Evolutionary conservation across 2,888 invertebrate species (phyloP).

Genomic region (Orthosia gothica): DNA sequence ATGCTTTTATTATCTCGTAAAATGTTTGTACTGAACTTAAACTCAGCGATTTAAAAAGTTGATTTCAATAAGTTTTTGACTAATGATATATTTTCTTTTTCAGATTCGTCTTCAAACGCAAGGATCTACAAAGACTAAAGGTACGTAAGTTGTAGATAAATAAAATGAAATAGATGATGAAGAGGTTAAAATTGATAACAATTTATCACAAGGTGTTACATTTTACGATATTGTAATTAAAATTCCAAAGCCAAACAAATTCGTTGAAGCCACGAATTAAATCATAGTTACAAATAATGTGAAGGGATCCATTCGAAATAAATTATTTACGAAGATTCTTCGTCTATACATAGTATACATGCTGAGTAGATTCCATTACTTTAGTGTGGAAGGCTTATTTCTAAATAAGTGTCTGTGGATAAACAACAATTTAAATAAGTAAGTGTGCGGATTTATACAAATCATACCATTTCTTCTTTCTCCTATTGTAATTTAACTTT

Average conservation of each 20-base stretch:
- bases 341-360: background rate
- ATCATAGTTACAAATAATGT: background rate
- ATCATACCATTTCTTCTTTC: background rate
- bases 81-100: conserved; percentile 25
- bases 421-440: background rate
- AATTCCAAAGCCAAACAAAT: background rate
- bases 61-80: background rate
- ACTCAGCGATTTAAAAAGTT: background rate
- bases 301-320: background rate
- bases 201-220: background rate
- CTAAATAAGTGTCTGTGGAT: background rate
- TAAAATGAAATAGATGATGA: background rate
- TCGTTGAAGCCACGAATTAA: background rate
- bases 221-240: background rate
- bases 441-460: background rate
- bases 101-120: conserved; percentile 28
- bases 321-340: background rate
- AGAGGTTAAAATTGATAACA: background rate
- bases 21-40: background rate
- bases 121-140: conserved; percentile 22
- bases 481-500: background rate
- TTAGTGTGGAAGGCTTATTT: background rate
- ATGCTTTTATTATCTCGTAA: conserved; percentile 18
- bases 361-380: background rate
- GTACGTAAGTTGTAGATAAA: conserved; percentile 6